phyloP scores from a whole-genome alignment of 64 coral and sea anemone genomes.

The Trachythela sp. region DNA sequence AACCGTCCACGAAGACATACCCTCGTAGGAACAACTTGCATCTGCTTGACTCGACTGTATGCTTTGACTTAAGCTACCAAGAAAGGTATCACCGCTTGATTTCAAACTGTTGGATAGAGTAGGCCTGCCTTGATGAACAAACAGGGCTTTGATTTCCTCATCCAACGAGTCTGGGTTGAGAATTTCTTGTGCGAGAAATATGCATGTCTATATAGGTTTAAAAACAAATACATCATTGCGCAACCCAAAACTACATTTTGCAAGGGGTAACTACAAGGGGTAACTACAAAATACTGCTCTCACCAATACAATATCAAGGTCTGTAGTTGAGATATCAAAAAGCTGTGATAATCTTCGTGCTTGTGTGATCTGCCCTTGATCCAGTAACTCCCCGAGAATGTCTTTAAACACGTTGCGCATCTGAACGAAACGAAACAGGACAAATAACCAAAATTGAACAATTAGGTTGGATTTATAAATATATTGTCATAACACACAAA shows the following conservation, averaged over 20 bases:
- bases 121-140: background rate
- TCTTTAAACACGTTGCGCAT: background rate
- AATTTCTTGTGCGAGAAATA: conserved; percentile 18
- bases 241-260: too few relatives aligned
- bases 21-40: background rate
- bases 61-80: background rate
- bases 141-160: background rate
- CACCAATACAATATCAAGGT: conserved; percentile 8
- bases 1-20: background rate
- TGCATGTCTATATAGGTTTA: background rate
- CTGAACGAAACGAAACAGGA: background rate
- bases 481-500: background rate
- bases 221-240: background rate
- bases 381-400: background rate
- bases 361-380: background rate
- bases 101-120: background rate
- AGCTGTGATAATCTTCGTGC: background rate
- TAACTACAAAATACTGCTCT: background rate
- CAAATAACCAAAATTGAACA: background rate
- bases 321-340: background rate
- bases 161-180: background rate
- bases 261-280: background rate
- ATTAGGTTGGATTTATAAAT: too few relatives aligned
- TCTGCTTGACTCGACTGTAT: background rate
- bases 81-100: background rate